These are phyloP conservation scores for Coremacera marginata DNA, from an alignment of 2,888 invertebrate genomes.

Conservation along the genomic window DNA sequence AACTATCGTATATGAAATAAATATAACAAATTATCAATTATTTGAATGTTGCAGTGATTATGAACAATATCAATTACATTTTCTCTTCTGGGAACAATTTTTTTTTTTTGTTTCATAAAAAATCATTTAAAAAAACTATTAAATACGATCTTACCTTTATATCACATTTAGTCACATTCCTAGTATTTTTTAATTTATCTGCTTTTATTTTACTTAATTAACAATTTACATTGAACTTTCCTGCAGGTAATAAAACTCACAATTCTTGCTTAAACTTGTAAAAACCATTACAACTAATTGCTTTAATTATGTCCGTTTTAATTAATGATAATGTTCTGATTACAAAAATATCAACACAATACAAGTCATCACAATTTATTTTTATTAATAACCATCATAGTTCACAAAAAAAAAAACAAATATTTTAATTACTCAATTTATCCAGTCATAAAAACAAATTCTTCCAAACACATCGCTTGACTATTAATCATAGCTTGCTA, in stretches of 20 bases:
- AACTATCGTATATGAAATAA: too few species aligned
- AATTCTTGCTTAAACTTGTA: not conserved
- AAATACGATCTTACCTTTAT: too few species aligned
- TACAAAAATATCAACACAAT: not conserved
- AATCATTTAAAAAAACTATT: too few species aligned
- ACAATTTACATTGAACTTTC: too few species aligned
- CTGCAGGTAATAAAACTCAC: not conserved
- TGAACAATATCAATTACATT: too few species aligned
- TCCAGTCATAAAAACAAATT: not conserved
- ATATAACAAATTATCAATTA: too few species aligned
- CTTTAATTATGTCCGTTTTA: not conserved
- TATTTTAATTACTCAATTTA: not conserved
- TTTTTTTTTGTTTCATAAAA: too few species aligned
- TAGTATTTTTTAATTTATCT: too few species aligned
- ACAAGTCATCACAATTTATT: slow-evolving; percentile 2
- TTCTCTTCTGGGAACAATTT: too few species aligned
- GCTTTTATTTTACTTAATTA: too few species aligned
- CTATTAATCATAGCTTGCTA: slow-evolving; percentile 23
- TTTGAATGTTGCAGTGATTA: too few species aligned
- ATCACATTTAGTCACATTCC: too few species aligned
- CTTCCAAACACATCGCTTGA: not conserved
- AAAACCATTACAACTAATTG: not conserved
- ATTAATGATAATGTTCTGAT: not conserved
- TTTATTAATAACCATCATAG: slow-evolving; percentile 9
- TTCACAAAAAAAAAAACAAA: not conserved